Conservation (phyloP, 1,140 invertebrate species). For the Bilobella aurantiaca region DNA sequence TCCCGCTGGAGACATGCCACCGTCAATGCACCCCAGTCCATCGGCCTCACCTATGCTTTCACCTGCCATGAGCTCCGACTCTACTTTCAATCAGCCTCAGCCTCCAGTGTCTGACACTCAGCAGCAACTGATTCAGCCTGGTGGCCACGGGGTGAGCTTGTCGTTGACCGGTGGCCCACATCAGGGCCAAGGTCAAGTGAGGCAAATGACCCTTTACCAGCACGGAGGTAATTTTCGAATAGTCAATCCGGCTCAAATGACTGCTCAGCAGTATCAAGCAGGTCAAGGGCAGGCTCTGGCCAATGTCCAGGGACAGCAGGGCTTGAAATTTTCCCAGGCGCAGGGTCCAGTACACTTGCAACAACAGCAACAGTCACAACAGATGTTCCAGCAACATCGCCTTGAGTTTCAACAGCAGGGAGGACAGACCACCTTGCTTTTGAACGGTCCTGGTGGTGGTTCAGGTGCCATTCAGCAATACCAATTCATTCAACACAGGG, state of each 20-base stretch:
- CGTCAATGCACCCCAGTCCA: background rate
- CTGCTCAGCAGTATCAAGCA: background rate
- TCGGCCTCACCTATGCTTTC: background rate
- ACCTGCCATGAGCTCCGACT: background rate
- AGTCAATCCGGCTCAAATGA: slow-evolving; percentile 1
- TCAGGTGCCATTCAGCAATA: slow-evolving; percentile 28
- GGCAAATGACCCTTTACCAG: slow-evolving; percentile 1
- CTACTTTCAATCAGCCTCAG: background rate
- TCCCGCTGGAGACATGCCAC: background rate
- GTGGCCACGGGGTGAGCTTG: too few species aligned
- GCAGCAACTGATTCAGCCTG: too few species aligned
- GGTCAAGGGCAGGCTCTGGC: background rate
- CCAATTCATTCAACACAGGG: slow-evolving; percentile 6
- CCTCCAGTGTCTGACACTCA: too few species aligned
- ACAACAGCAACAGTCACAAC: slow-evolving; percentile 2
- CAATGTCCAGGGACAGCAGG: background rate
- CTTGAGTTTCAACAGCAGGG: background rate
- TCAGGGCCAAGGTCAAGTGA: background rate
- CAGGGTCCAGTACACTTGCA: slow-evolving; percentile 2
- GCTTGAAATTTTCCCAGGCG: background rate
- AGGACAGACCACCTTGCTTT: background rate
- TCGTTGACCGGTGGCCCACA: too few species aligned
- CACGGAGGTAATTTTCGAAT: background rate
- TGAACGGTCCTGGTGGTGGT: background rate
- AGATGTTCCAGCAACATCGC: background rate